Evolutionary conservation across 2,888 invertebrate species (phyloP).

Genomic region (Panzeria rudis): DNA sequence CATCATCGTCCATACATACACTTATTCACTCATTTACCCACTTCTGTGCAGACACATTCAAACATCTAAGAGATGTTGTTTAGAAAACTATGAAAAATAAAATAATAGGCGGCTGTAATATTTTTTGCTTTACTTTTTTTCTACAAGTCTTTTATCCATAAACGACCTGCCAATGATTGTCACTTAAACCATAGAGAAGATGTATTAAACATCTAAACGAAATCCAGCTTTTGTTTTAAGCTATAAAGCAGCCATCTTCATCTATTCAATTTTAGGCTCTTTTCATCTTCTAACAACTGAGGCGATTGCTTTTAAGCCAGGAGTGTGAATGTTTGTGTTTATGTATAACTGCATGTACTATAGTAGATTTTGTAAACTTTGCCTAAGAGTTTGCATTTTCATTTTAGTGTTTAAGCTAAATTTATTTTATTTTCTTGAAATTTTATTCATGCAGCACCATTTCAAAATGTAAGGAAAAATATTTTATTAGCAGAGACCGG

Average conservation of each 20-base stretch:
- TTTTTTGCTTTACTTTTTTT: neutral
- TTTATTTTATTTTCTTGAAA: slow-evolving; percentile 42
- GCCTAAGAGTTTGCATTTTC: slow-evolving; percentile 17
- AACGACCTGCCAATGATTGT: slow-evolving; percentile 72
- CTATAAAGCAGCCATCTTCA: slow-evolving; percentile 39
- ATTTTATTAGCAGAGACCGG: too few relatives aligned
- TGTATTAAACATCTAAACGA: slow-evolving; percentile 23
- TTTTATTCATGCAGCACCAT: neutral
- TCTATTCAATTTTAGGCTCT: slow-evolving; percentile 36
- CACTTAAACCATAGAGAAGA: slow-evolving; percentile 63
- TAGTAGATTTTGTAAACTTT: slow-evolving; percentile 30
- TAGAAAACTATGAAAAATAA: slow-evolving; percentile 49
- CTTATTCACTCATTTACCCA: slow-evolving; percentile 46
- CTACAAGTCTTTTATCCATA: slow-evolving; percentile 48
- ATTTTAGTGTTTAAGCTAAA: slow-evolving; percentile 47
- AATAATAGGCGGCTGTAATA: slow-evolving; percentile 19
- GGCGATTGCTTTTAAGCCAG: slow-evolving; percentile 17
- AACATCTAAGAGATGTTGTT: slow-evolving; percentile 39
- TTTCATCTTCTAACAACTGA: slow-evolving; percentile 34
- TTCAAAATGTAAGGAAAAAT: neutral
- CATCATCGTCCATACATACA: slow-evolving; percentile 34
- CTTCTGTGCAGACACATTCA: slow-evolving; percentile 36
- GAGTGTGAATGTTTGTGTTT: neutral
- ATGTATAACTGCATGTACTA: neutral
- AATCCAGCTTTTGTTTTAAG: slow-evolving; percentile 55